Evolutionary conservation across 2,888 invertebrate genomes (phyloP).

Genomic region (Plutella xylostella): DNA sequence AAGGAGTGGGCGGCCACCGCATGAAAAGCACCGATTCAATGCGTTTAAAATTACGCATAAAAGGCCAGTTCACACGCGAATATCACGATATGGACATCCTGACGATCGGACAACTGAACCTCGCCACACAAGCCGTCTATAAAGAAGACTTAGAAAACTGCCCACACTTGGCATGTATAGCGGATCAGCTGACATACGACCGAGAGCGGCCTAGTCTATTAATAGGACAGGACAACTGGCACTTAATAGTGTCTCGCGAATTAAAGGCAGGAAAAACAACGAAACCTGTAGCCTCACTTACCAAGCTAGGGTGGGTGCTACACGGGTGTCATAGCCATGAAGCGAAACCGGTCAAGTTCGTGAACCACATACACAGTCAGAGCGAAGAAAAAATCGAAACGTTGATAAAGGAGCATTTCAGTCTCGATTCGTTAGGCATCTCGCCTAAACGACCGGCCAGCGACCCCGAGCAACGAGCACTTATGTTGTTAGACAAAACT

Average conservation of each 20-base stretch:
- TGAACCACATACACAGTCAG: no score
- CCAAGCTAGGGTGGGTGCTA: background rate
- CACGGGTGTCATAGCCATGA: no score
- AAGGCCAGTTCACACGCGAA: no score
- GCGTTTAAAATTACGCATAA: no score
- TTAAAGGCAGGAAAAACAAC: background rate
- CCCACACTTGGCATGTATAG: background rate
- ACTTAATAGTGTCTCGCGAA: background rate
- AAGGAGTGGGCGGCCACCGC: no score
- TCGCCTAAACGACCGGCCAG: background rate
- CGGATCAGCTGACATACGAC: background rate
- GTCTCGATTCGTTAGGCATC: background rate
- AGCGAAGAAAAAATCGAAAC: background rate
- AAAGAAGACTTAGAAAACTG: background rate
- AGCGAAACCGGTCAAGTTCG: no score
- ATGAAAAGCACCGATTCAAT: no score
- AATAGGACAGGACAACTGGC: background rate
- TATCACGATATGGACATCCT: no score
- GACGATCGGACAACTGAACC: no score
- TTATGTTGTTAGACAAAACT: background rate
- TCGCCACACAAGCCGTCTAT: no score
- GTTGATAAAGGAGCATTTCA: background rate
- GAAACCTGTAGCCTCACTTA: background rate
- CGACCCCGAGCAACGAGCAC: conserved; percentile 2
- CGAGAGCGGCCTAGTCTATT: background rate